Conservation (phyloP, 2,888 invertebrate genomes). For the Allygus modestus region DNA sequence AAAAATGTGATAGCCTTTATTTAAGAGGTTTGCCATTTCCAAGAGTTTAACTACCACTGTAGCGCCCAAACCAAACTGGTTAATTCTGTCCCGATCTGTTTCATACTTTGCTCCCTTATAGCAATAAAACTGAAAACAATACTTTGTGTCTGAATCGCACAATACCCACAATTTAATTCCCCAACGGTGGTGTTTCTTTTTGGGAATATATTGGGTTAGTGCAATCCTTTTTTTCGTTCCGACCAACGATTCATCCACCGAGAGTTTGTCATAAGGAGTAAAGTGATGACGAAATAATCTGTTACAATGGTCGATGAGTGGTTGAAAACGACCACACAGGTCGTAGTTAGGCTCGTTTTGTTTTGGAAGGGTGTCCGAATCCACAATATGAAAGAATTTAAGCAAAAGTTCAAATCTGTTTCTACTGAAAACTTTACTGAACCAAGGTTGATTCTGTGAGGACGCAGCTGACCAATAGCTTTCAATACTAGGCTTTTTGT, state of each 20-base stretch:
- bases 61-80: too few relatives aligned
- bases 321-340: too few relatives aligned
- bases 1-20: neutral
- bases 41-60: conserved; percentile 8
- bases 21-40: too few relatives aligned
- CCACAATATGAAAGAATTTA: neutral
- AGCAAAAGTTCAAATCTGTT: conserved; percentile 17
- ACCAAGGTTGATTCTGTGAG: conserved; percentile 21
- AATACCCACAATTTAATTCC: too few relatives aligned
- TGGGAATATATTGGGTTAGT: too few relatives aligned
- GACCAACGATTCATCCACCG: conserved; percentile 50
- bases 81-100: too few relatives aligned
- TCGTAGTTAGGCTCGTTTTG: conserved; percentile 3
- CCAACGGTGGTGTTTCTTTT: neutral
- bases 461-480: neutral
- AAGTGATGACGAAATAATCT: neutral
- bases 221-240: neutral
- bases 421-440: neutral
- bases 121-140: conserved; percentile 19
- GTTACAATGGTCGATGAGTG: conserved; percentile 1
- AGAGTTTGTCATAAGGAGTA: too few relatives aligned
- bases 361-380: neutral
- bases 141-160: too few relatives aligned
- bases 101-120: too few relatives aligned
- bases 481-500: neutral